phyloP scores from a whole-genome alignment of 2,888 invertebrate genomes.

The Dynastes tityus region DNA sequence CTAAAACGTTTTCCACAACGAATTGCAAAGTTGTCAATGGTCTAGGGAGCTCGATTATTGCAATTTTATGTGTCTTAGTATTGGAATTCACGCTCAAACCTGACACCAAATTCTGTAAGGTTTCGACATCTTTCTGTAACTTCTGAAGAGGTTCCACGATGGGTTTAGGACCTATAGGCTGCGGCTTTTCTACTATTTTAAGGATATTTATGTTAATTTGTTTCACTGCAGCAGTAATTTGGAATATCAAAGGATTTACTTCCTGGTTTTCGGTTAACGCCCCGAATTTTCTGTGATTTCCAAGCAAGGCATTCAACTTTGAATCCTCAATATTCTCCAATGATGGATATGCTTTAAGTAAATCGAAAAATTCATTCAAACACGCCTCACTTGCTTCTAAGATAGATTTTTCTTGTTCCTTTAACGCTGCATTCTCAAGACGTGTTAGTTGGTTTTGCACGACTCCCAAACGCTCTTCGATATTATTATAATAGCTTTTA shows the following conservation, averaged over 20 bases:
- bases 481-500: conserved; percentile 18
- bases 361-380: conserved; percentile 52
- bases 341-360: conserved; percentile 47
- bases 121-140: conserved; percentile 63
- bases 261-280: conserved; percentile 49
- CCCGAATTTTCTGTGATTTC: conserved; percentile 50
- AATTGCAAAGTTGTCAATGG: conserved; percentile 67
- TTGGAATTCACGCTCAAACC: conserved; percentile 58
- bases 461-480: conserved; percentile 36
- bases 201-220: conserved; percentile 64
- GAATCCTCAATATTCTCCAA: conserved; percentile 52
- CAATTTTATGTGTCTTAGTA: conserved; percentile 61
- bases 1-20: conserved; percentile 64
- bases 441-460: conserved; percentile 38
- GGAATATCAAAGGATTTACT: conserved; percentile 56
- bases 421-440: conserved; percentile 41
- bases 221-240: conserved; percentile 66
- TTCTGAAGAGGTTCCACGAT: conserved; percentile 57
- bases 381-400: conserved; percentile 46
- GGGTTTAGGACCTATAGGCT: conserved; percentile 53
- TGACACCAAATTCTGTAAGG: conserved; percentile 63
- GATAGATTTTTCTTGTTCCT: conserved; percentile 31
- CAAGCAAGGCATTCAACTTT: conserved; percentile 52
- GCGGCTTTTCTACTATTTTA: conserved; percentile 63
- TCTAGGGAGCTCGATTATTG: conserved; percentile 64